phyloP scores from a whole-genome alignment of 2,797 vertebrate species.

The Aplochiton taeniatus region DNA sequence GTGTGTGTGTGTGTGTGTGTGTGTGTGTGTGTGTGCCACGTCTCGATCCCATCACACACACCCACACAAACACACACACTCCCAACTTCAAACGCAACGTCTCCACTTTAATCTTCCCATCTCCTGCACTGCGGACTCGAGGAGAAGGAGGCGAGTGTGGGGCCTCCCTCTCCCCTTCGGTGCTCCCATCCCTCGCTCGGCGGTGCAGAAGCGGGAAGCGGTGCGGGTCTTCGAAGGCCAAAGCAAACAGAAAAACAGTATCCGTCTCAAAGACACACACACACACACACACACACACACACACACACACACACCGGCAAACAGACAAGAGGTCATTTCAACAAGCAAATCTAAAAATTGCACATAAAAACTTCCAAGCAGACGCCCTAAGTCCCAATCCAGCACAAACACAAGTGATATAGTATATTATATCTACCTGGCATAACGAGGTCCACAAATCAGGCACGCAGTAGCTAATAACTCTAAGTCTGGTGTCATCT shows the following conservation, averaged over 20 bases:
- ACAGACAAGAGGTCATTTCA: slow-evolving; percentile 56
- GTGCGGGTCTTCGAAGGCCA: neutral
- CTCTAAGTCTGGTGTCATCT: no score
- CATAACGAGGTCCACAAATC: no score
- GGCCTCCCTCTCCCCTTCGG: neutral
- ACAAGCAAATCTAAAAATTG: no score
- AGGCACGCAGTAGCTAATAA: no score
- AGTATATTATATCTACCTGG: no score
- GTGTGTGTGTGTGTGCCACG: slow-evolving; percentile 28
- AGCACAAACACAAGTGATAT: no score
- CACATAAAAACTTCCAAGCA: no score
- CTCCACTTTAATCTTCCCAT: slow-evolving; percentile 72
- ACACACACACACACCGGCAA: slow-evolving; percentile 40
- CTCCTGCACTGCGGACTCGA: slow-evolving; percentile 63
- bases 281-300: neutral
- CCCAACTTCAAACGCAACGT: slow-evolving; percentile 70
- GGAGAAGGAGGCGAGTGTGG: slow-evolving; percentile 27
- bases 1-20: slow-evolving; percentile 15
- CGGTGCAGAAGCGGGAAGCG: neutral
- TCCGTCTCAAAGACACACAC: slow-evolving; percentile 3
- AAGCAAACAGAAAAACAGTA: neutral
- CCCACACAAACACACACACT: slow-evolving; percentile 21
- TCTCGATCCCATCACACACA: slow-evolving; percentile 11
- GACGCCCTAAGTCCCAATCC: no score
- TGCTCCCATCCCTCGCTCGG: slow-evolving; percentile 2